A percentile compares a stretch with the other conserved stretches of the same genome.
These are phyloP conservation scores for Marronus borbonicus DNA, from an alignment of 2,888 invertebrate species.

Conservation along the genomic window DNA sequence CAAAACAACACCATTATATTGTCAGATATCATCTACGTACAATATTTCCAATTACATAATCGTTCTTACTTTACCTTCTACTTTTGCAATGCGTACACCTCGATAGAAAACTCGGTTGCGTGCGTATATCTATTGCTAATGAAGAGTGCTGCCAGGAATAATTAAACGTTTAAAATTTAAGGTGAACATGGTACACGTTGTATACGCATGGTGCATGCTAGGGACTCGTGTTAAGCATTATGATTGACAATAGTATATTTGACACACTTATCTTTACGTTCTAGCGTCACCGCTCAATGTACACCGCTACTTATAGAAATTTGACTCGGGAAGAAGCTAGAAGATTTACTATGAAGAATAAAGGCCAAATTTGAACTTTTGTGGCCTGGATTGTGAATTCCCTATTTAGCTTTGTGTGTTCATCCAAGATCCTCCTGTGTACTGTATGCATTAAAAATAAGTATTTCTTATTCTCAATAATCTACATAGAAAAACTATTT, in stretches of 20 bases:
- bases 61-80: background rate
- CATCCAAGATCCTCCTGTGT: no score
- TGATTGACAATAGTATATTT: conserved; percentile 36
- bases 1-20: background rate
- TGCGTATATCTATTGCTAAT: conserved; percentile 20
- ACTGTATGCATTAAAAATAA: no score
- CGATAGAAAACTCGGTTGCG: conserved; percentile 18
- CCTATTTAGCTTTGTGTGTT: no score
- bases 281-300: background rate
- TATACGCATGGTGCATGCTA: conserved; percentile 9
- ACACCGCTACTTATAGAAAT: no score
- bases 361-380: no score
- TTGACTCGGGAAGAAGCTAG: no score
- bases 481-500: no score
- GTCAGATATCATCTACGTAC: background rate
- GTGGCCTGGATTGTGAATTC: no score
- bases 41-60: conserved; percentile 8
- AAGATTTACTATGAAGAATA: no score
- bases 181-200: background rate
- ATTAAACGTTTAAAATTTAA: conserved; percentile 23
- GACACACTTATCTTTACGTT: conserved; percentile 29
- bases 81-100: conserved; percentile 14
- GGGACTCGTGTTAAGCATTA: conserved; percentile 17
- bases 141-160: conserved; percentile 6
- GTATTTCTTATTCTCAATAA: no score